These are phyloP conservation scores for Ptychochromis oligacanthus DNA, from an alignment of 2,113 vertebrate species.

Conservation along the genomic window DNA sequence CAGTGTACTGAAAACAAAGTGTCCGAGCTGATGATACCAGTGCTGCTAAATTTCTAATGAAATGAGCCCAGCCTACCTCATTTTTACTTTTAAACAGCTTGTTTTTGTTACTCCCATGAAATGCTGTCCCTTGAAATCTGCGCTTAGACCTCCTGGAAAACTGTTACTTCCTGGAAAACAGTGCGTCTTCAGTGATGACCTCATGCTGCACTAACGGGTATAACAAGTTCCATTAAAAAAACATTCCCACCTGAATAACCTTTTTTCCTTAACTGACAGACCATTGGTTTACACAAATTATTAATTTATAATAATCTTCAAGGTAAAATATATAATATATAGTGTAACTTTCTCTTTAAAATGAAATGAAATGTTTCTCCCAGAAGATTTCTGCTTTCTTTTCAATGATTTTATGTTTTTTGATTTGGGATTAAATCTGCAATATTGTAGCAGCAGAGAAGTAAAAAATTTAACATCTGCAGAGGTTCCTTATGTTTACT, in stretches of 20 bases:
- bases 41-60: conserved; percentile 13
- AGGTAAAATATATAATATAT: not conserved
- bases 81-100: conserved; percentile 21
- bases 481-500: not conserved
- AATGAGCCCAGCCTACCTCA: not conserved
- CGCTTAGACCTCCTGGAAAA: conserved; percentile 32
- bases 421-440: not conserved
- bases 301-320: not conserved
- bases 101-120: conserved; percentile 31
- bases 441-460: not conserved
- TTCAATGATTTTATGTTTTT: not conserved
- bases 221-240: conserved; percentile 16
- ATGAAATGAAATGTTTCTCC: not conserved
- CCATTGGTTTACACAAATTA: not conserved
- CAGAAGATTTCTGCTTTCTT: not conserved
- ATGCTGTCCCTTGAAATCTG: conserved; percentile 27
- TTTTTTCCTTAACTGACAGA: not conserved
- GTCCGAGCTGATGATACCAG: not conserved
- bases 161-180: conserved; percentile 39
- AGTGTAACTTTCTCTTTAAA: not conserved
- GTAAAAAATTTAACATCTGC: not conserved
- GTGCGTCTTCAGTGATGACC: conserved; percentile 20
- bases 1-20: conserved; percentile 6
- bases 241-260: not conserved
- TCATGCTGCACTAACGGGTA: conserved; percentile 22